phyloP scores from a whole-genome alignment of 2,888 invertebrate genomes.

The Dermolepida albohirtum region DNA sequence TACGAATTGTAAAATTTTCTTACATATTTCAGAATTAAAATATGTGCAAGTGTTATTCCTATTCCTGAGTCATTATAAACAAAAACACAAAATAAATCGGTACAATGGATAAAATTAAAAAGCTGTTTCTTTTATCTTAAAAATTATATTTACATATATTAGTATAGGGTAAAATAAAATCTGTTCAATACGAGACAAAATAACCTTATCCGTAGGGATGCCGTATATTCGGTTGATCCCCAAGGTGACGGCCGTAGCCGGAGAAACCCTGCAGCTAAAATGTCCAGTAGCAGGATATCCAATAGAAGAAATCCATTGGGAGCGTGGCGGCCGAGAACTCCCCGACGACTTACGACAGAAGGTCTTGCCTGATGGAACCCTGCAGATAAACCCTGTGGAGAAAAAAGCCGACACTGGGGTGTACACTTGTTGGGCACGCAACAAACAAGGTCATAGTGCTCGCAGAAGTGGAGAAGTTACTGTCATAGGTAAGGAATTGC shows the following conservation, averaged over 20 bases:
- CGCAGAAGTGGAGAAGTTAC: constrained; percentile 79
- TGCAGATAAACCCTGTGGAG: constrained; percentile 81
- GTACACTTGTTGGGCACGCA: constrained; percentile 84
- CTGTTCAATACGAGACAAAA: not conserved
- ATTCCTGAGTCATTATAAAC: too few species aligned
- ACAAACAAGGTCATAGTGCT: constrained; percentile 82
- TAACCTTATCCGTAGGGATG: constrained; percentile 68
- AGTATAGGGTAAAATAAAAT: too few species aligned
- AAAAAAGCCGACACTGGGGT: constrained; percentile 80
- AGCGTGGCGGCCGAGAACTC: constrained; percentile 77
- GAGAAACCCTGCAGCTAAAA: constrained; percentile 78
- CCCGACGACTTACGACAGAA: constrained; percentile 85
- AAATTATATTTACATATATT: too few species aligned
- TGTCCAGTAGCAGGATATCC: constrained; percentile 88
- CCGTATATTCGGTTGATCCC: constrained; percentile 84
- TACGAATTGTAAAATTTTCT: too few species aligned
- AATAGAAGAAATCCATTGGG: constrained; percentile 84
- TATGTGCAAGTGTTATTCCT: too few species aligned
- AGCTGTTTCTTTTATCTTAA: too few species aligned
- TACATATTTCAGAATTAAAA: too few species aligned
- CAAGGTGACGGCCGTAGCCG: constrained; percentile 85
- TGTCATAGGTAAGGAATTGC: constrained; percentile 75
- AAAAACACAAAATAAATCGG: too few species aligned
- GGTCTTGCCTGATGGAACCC: constrained; percentile 78
- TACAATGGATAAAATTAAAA: too few species aligned